Percentiles rank a stretch among this genome's conserved stretches.
Conservation (phyloP, 1,140 invertebrate genomes). For the Drosophila parabipectinata region DNA sequence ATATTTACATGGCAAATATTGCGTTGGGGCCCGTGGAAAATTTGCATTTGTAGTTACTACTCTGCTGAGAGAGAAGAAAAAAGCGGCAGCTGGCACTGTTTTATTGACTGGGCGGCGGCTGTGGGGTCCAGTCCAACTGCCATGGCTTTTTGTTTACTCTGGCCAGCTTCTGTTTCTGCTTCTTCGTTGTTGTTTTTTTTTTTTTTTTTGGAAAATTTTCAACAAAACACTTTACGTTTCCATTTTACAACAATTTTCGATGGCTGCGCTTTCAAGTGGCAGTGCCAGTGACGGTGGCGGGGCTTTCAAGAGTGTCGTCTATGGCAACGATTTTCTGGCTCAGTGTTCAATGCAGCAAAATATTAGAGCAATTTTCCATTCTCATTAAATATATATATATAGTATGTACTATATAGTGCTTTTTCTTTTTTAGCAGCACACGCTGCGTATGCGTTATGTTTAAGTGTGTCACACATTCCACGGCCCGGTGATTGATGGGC, state of each 20-base stretch:
- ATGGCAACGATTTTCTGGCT: slow-evolving; percentile 19
- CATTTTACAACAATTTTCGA: slow-evolving; percentile 71
- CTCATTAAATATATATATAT: slow-evolving; percentile 41
- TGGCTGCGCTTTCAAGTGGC: slow-evolving; percentile 71
- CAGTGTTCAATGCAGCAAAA: slow-evolving; percentile 39
- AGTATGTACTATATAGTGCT: no score
- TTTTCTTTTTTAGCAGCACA: slow-evolving; percentile 38
- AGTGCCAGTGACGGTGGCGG: slow-evolving; percentile 50
- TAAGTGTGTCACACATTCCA: slow-evolving; percentile 54
- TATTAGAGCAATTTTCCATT: slow-evolving; percentile 57
- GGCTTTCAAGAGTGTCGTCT: slow-evolving; percentile 24
- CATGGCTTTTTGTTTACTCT: slow-evolving; percentile 70
- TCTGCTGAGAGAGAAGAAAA: slow-evolving; percentile 3
- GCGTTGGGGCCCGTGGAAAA: slow-evolving; percentile 42
- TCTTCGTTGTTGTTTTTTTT: slow-evolving; percentile 60
- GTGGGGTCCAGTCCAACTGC: slow-evolving; percentile 24
- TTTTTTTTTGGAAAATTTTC: slow-evolving; percentile 73
- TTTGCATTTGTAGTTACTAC: slow-evolving; percentile 55
- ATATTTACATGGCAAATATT: slow-evolving; percentile 80
- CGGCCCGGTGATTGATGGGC: slow-evolving; percentile 36
- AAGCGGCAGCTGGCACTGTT: slow-evolving; percentile 61
- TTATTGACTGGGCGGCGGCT: slow-evolving; percentile 69
- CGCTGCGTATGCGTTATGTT: slow-evolving; percentile 45
- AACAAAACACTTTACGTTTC: slow-evolving; percentile 80
- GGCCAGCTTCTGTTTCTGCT: background rate